Percentiles rank a stretch among this genome's conserved stretches.
phyloP scores from a whole-genome alignment of 2,888 invertebrate genomes.

The Rhingia rostrata region DNA sequence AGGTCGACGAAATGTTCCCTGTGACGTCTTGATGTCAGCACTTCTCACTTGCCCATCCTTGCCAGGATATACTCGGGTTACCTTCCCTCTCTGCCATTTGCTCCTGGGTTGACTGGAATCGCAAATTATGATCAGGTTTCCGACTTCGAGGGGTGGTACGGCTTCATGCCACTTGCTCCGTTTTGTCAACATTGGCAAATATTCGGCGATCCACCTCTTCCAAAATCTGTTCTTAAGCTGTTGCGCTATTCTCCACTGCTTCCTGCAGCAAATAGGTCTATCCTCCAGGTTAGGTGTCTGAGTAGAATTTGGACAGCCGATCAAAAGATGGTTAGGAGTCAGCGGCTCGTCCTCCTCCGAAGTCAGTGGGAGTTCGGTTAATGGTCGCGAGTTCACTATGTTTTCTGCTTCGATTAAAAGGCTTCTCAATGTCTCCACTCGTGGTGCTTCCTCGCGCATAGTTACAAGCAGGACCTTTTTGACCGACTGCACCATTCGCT shows the following conservation, averaged over 20 bases:
- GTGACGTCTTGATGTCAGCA: constrained; percentile 45
- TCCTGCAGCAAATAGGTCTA: neutral
- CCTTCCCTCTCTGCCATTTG: constrained; percentile 54
- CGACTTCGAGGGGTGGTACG: constrained; percentile 14
- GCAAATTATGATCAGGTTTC: constrained; percentile 46
- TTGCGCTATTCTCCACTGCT: constrained; percentile 30
- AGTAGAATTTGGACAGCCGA: constrained; percentile 35
- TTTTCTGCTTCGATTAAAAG: constrained; percentile 34
- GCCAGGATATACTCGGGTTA: constrained; percentile 15
- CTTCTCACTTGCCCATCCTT: constrained; percentile 61
- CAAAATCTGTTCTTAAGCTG: constrained; percentile 22
- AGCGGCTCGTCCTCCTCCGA: constrained; percentile 51
- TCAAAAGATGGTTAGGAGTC: constrained; percentile 54
- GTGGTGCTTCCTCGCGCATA: constrained; percentile 54
- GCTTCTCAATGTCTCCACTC: constrained; percentile 43
- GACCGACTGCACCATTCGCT: constrained; percentile 60
- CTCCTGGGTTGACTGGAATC: constrained; percentile 40
- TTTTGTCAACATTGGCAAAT: constrained; percentile 5
- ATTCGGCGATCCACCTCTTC: neutral
- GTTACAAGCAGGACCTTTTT: constrained; percentile 31
- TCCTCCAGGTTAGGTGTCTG: constrained; percentile 20
- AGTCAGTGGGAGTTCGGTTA: constrained; percentile 24
- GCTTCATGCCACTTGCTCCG: neutral
- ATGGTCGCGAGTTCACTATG: neutral
- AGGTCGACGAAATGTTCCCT: constrained; percentile 49